phyloP scores from a whole-genome alignment of 2,888 invertebrate species.

The Calliopum simillimum region DNA sequence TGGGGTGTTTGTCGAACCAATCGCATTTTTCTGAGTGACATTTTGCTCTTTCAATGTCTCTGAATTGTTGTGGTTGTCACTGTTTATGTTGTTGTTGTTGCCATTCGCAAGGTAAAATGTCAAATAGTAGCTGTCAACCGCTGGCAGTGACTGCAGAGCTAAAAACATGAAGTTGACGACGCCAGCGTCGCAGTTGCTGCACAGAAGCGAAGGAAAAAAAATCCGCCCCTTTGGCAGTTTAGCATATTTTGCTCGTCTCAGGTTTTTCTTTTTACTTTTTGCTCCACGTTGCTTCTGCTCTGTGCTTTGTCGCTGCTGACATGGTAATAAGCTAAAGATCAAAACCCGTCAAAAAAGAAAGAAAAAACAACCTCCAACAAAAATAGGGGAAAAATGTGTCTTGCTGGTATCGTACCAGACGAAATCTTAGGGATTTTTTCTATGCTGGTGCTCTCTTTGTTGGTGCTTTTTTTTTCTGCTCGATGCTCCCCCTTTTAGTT shows the following conservation, averaged over 20 bases:
- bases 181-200: conserved; percentile 45
- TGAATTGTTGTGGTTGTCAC: conserved; percentile 29
- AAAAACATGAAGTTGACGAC: conserved; percentile 42
- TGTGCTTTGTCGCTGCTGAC: conserved; percentile 48
- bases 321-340: conserved; percentile 64
- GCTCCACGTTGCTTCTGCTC: conserved; percentile 36
- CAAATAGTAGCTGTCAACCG: conserved; percentile 63
- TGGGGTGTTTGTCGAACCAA: conserved; percentile 59
- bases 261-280: conserved; percentile 21
- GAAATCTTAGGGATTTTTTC: not conserved
- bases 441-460: conserved; percentile 8
- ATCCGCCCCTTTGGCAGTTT: conserved; percentile 54
- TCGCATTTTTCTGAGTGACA: conserved; percentile 66
- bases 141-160: conserved; percentile 53
- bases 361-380: not conserved
- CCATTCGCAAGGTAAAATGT: conserved; percentile 62
- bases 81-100: conserved; percentile 35
- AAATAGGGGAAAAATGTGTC: not conserved
- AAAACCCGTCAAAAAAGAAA: conserved; percentile 46
- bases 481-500: not conserved
- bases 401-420: not conserved
- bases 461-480: conserved; percentile 14
- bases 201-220: conserved; percentile 47
- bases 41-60: conserved; percentile 56
- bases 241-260: conserved; percentile 1